Evolutionary conservation across 2,888 invertebrate genomes (phyloP).

Genomic region (Periphyllus acericola): DNA sequence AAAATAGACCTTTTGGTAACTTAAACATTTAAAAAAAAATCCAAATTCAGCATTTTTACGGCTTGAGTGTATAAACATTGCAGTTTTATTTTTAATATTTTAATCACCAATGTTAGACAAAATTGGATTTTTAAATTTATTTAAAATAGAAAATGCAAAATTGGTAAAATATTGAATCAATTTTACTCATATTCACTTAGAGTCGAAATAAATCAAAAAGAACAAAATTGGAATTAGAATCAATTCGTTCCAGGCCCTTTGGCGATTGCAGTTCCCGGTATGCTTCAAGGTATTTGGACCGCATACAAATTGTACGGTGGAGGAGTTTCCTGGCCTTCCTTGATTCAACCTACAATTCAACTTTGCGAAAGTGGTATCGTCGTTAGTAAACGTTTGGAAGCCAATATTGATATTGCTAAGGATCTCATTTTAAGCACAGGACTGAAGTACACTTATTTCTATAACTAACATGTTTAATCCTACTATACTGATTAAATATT

Average conservation of each 20-base stretch:
- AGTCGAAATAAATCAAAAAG: too few relatives aligned
- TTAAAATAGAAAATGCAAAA: too few relatives aligned
- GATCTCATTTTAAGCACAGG: slow-evolving; percentile 65
- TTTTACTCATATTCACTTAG: too few relatives aligned
- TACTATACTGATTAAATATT: neutral
- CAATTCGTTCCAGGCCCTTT: slow-evolving; percentile 71
- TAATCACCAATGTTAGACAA: too few relatives aligned
- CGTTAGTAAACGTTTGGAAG: slow-evolving; percentile 72
- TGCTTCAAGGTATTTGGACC: slow-evolving; percentile 84
- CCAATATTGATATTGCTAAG: slow-evolving; percentile 72
- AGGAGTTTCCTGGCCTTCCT: slow-evolving; percentile 81
- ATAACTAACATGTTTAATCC: neutral
- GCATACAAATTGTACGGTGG: slow-evolving; percentile 76
- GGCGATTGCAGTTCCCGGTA: slow-evolving; percentile 88
- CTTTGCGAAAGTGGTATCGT: slow-evolving; percentile 76
- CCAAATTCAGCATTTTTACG: too few relatives aligned
- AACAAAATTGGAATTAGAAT: too few relatives aligned
- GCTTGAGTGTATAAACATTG: too few relatives aligned
- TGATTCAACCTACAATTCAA: slow-evolving; percentile 82
- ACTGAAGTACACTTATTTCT: neutral
- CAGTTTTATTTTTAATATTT: too few relatives aligned
- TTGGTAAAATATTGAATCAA: too few relatives aligned
- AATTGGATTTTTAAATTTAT: too few relatives aligned
- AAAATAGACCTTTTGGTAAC: too few relatives aligned
- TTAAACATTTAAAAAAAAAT: too few relatives aligned